phyloP scores from a whole-genome alignment of 2,113 vertebrate species.

The Dipodomys merriami region DNA sequence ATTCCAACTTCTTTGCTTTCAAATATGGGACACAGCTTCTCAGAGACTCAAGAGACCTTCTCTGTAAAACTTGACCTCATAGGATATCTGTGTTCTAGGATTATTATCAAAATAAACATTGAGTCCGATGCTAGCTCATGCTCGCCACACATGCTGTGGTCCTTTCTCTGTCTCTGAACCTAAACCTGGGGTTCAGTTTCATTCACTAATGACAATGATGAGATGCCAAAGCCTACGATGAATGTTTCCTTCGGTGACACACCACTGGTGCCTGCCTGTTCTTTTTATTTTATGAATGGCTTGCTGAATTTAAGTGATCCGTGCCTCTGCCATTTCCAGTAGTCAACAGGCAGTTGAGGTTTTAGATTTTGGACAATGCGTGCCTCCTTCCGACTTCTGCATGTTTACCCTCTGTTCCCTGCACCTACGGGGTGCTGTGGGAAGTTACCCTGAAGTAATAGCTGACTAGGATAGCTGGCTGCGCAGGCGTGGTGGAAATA shows the following conservation, averaged over 20 bases:
- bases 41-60: background rate
- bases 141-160: background rate
- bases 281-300: slow-evolving; percentile 56
- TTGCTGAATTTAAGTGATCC: slow-evolving; percentile 74
- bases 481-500: background rate
- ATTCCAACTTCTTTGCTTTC: background rate
- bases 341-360: slow-evolving; percentile 67
- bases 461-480: slow-evolving; percentile 25
- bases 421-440: background rate
- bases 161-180: background rate
- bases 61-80: background rate
- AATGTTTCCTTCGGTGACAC: slow-evolving; percentile 76
- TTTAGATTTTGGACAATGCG: slow-evolving; percentile 46
- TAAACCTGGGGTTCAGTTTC: background rate
- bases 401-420: slow-evolving; percentile 1
- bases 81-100: background rate
- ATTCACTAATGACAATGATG: background rate
- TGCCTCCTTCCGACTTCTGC: slow-evolving; percentile 21
- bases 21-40: background rate
- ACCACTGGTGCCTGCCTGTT: slow-evolving; percentile 77
- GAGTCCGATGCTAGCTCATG: background rate
- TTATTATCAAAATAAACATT: background rate
- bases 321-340: slow-evolving; percentile 77
- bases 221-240: slow-evolving; percentile 50
- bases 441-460: slow-evolving; percentile 50